phyloP scores from a whole-genome alignment of 2,113 vertebrate species.

The Bos taurus region DNA sequence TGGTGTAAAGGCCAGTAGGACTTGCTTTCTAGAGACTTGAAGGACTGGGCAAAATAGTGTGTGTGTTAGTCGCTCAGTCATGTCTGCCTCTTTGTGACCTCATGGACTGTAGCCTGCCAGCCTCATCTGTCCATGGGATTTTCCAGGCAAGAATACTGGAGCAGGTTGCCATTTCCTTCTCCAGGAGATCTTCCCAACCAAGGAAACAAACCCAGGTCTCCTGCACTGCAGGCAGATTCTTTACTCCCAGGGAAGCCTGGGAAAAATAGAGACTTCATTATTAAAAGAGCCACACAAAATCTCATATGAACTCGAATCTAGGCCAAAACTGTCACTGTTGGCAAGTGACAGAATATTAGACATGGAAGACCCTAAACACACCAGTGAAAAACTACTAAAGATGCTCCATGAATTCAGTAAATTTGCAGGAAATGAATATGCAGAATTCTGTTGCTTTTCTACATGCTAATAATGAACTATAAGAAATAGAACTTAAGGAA shows the following conservation, averaged over 20 bases:
- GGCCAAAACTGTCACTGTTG: neutral
- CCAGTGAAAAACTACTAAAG: neutral
- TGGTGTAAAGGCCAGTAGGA: neutral
- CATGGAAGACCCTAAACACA: neutral
- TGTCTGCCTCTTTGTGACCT: neutral
- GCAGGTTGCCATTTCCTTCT: neutral
- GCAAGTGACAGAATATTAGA: neutral
- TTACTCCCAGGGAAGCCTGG: neutral
- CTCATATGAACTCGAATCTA: neutral
- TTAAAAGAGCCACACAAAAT: neutral
- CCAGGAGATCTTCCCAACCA: neutral
- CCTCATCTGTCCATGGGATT: neutral
- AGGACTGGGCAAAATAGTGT: neutral
- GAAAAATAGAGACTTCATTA: neutral
- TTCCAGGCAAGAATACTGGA: neutral
- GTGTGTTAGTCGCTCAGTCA: neutral
- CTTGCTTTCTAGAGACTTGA: neutral
- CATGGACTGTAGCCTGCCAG: neutral
- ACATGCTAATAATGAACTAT: neutral
- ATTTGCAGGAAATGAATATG: neutral
- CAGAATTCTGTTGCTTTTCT: neutral
- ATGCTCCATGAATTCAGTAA: neutral
- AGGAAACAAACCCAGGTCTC: neutral
- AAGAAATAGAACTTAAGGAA: neutral
- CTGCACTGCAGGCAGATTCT: neutral